Evolutionary conservation across 2,113 vertebrate genomes (phyloP), one percentile per base, ranked within the genome.

Genomic region (Psettodes erumei): DNA sequence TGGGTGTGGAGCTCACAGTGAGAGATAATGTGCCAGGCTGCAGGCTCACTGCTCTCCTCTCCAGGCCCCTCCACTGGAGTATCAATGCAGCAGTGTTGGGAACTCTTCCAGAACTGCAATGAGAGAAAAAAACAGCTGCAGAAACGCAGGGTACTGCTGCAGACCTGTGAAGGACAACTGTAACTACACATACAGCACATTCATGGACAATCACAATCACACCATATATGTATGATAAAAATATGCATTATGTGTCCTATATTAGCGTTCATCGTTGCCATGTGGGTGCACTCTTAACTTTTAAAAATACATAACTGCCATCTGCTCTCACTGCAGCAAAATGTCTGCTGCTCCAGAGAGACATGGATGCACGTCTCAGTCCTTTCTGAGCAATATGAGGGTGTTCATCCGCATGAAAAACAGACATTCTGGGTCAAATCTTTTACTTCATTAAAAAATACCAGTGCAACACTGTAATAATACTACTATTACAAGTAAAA

Each of bases 31-130:
- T 79, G 45, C 43, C n/a, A 4, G 69, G 62, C 68, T 90, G 86
- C 51, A 9, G 72, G 61, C 74, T 81, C 76, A 16, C 71, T 10
- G 32, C 82, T 86, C 79, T 84, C 62, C 76, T 84, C 75, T 84
- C 42, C 76, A 59, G 79, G 75, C 86, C 87, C 86, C 87, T 86
- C 86, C 81, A 84, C 86, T 77, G 9, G 68, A 75, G 84, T 82
- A 78, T 80, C 79, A 86, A 82, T 89, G 90, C 90, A 90, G 88
- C 89, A 91, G 81, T 28, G 10, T 66, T 89, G 90, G 90, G 91
- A 92, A 89, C 75, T 75, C 82, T 90, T 91, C 87, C 90, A 93
- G 77, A 89, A 84, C 87, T 90, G 88, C 83, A 88, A 75, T 77
- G 81, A 72, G 62, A 23, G 81, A 35, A 77, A 76, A 75, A 55